A percentile compares a stretch with the other conserved stretches of the same genome.
These are phyloP conservation scores for Pseudanteris insignis DNA, from an alignment of 2,888 invertebrate species.

Conservation along the genomic window DNA sequence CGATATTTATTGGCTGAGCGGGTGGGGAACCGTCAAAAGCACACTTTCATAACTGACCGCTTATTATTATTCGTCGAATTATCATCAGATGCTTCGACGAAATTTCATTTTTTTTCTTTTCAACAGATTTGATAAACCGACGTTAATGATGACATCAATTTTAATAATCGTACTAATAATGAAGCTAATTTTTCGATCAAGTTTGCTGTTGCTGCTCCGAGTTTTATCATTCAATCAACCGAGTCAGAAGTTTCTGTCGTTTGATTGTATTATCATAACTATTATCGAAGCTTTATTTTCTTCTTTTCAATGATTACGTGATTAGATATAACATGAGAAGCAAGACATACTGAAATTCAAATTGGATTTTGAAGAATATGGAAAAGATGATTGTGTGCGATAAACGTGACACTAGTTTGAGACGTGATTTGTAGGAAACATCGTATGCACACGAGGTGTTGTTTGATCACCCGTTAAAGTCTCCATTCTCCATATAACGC, in stretches of 20 bases:
- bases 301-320: no score
- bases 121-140: conserved; percentile 5
- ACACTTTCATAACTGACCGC: conserved; percentile 26
- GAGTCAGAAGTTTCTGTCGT: no score
- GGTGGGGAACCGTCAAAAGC: conserved; percentile 28
- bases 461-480: conserved; percentile 56
- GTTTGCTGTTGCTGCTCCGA: no score
- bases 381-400: no score
- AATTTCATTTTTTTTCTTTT: conserved; percentile 8
- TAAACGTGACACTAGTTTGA: conserved; percentile 5
- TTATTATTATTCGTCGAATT: conserved; percentile 5
- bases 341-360: no score
- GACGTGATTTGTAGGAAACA: conserved; percentile 20
- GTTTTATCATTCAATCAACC: neutral
- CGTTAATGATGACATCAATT: no score
- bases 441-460: conserved; percentile 41
- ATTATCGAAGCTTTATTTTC: no score
- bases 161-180: no score
- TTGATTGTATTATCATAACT: no score
- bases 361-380: no score
- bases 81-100: neutral
- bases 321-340: no score
- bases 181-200: no score
- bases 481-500: conserved; percentile 47
- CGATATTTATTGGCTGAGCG: conserved; percentile 27